Base-by-base conservation (phyloP, 2,797 vertebrate genomes). In the Coregonus sp. region DNA sequence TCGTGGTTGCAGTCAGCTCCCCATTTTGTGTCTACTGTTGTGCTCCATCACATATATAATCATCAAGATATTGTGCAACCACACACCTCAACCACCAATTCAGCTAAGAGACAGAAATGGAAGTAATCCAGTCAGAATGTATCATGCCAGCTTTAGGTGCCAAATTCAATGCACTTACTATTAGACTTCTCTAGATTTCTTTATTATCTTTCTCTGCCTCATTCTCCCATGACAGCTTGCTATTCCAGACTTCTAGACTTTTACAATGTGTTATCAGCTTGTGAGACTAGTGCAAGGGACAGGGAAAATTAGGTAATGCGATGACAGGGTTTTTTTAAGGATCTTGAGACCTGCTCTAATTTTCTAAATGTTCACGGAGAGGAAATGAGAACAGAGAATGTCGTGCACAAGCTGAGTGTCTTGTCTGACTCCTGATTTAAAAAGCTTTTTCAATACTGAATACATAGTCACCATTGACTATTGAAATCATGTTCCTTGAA, bases 101-200 rank as follows among this genome's bases (percentile, higher is more conserved):
- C 88, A 89, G 82, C 87, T 87, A 84, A 83, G 84, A 89, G 86
- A 78, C 75, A 1, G 74, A 84, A 82, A 86, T 84, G 80, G 87
- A 86, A 80, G 83, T 79, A 86, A 86, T 86, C 83, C 75, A 81
- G 83, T 84, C 67, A 81, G 86, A 84, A 84, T 76, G 80, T 74
- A 89, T 88, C 83, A 75, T 29, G 18, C 70, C 67, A 52, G 77
- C 70, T 78, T 76, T 74, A 69, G 1, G 0, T 69, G 80, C 72
- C 78, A 74, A 81, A 78, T 69, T 76, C 77, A 61, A 75, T 76
- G 82, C 4, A 66, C 1, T 52, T n/a, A 16, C 25, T 71, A 83
- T 33, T 65, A 84, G 76, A 77, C 5, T 65, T 66, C 35, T 5
- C 72, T 80, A 66, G 79, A 83, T 84, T 80, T 79, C 80, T 81